These are phyloP conservation scores for Eupithecia dodoneata DNA, from an alignment of 2,888 invertebrate species.

Conservation along the genomic window DNA sequence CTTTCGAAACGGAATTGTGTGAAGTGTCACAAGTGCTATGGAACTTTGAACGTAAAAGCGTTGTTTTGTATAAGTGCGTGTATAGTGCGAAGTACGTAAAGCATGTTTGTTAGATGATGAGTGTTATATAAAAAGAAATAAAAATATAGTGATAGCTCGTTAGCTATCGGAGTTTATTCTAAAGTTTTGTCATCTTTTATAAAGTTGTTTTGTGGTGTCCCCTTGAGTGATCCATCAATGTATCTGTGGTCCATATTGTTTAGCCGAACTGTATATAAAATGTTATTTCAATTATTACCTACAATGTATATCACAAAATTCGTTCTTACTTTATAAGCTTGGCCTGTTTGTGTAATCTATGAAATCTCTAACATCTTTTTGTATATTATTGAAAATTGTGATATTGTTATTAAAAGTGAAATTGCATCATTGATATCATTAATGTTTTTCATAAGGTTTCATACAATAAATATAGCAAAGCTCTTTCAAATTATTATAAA, in stretches of 20 bases:
- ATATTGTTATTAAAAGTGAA: constrained; percentile 81
- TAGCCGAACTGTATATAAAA: constrained; percentile 52
- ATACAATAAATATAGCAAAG: constrained; percentile 22
- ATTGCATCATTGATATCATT: constrained; percentile 69
- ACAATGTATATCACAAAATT: constrained; percentile 68
- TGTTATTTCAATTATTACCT: constrained; percentile 57
- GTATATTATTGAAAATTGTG: constrained; percentile 84
- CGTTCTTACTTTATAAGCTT: constrained; percentile 78
- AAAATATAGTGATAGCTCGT: constrained; percentile 60
- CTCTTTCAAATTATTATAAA: constrained; percentile 29
- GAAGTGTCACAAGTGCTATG: constrained; percentile 52
- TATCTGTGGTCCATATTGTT: constrained; percentile 63
- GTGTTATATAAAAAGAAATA: constrained; percentile 72
- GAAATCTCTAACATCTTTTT: constrained; percentile 76
- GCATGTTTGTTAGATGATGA: constrained; percentile 74
- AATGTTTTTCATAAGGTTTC: constrained; percentile 53
- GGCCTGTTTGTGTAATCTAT: constrained; percentile 78
- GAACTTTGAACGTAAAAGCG: constrained; percentile 57
- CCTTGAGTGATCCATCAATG: constrained; percentile 65
- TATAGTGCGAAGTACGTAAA: constrained; percentile 67
- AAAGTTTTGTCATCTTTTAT: constrained; percentile 67
- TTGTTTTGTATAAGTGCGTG: constrained; percentile 66
- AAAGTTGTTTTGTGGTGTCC: constrained; percentile 63
- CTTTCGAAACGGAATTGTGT: constrained; percentile 67
- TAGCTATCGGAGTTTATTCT: constrained; percentile 51